Evolutionary conservation across 1,140 invertebrate genomes (phyloP), one percentile per base, ranked within the genome.

Genomic region (Psix sp.): DNA sequence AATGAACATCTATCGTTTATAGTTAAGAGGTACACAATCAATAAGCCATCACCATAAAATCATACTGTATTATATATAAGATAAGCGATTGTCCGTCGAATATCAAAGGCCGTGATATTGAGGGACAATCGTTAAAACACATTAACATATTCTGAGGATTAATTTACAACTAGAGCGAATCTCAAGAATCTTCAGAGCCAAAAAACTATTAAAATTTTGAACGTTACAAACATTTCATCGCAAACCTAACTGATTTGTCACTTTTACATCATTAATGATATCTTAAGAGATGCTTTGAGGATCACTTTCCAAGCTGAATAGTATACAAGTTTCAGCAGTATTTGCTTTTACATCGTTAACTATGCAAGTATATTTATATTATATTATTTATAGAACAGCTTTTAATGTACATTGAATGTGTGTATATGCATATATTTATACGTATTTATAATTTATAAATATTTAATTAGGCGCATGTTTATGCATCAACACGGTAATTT

Each of bases 401-500:
- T 78, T 78, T 74, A 80, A 82, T 81, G 76, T 83, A 82, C 80
- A 84, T 78, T 77, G 73, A 80, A 67, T 52, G 26, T 83, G 73
- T 70, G 3, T 17, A n/a, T 40, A 36, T 59, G 38, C 26, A 35
- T 49, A 43, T 59, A 45, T 49, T 14, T 49, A 57, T 67, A 46
- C 46, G 15, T 60, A 48, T 62, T 31, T 49, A 49, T 56, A 56
- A 60, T 59, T 43, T 65, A 48, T 40, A 45, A 62, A 65, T 72
- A 65, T 46, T 59, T 3, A 57, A 45, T 38, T 29, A 5, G 33
- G 36, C 62, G 49, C 13, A 59, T 17, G 20, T 7, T 75, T 84
- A 84, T 62, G 72, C 76, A 71, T 88, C 87, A 43, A 76, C 35
- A 67, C 89, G 90, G 82, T 91, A 95, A 88, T 96, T 97, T 85